A percentile compares a stretch with the other conserved stretches of the same genome.
Conservation (phyloP, 2,797 vertebrate species). For the Enteromius thamalakanensis region DNA sequence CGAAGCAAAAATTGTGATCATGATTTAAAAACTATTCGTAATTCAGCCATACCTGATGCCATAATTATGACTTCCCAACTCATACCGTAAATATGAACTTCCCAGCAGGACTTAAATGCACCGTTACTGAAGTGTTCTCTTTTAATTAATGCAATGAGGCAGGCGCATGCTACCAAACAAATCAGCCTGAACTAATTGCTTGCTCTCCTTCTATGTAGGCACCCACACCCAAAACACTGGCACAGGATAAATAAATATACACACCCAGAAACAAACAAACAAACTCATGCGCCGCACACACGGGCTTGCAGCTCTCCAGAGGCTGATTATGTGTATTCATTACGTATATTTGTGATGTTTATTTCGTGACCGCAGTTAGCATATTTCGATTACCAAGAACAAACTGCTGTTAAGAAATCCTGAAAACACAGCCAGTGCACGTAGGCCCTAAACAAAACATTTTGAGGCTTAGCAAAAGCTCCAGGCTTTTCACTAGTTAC, state of each 20-base stretch:
- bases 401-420: conserved; percentile 13
- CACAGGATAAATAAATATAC: conserved; percentile 34
- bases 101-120: not conserved
- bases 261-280: conserved; percentile 47
- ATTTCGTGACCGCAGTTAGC: conserved; percentile 27
- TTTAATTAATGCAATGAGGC: conserved; percentile 16
- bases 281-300: conserved; percentile 12
- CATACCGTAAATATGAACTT: not conserved
- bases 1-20: not conserved
- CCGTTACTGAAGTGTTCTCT: not conserved
- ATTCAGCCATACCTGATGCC: not conserved
- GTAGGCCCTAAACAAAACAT: conserved; percentile 20
- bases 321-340: not conserved
- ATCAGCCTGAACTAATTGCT: conserved; percentile 19
- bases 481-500: not conserved
- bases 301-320: not conserved
- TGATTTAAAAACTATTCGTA: not conserved
- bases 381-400: conserved; percentile 18
- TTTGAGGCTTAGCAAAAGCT: conserved; percentile 22
- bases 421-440: not conserved
- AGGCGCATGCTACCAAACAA: conserved; percentile 7
- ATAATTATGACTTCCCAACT: not conserved
- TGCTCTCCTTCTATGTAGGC: not conserved
- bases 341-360: conserved; percentile 22
- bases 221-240: conserved; percentile 31